A percentile compares a stretch with the other conserved stretches of the same genome.
Evolutionary conservation across 1,140 invertebrate species (phyloP).

Genomic region (Drosophila pseudoananassae): DNA sequence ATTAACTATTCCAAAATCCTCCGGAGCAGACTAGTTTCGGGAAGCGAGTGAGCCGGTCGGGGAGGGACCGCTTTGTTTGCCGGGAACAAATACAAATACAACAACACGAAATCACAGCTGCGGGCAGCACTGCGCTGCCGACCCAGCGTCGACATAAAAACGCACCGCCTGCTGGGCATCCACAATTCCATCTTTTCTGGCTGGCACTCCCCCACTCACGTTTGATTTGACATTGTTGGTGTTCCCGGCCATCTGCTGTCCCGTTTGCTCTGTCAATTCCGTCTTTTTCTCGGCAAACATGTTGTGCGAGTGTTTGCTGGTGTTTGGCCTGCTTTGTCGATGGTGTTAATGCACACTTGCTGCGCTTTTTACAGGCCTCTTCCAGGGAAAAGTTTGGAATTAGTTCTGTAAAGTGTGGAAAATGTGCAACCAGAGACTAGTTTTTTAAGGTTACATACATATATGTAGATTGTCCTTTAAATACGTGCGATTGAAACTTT

Average conservation of each 20-base stretch:
- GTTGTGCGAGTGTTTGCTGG: constrained; percentile 20
- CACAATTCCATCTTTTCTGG: not conserved
- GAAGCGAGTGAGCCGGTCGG: not conserved
- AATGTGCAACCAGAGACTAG: not conserved
- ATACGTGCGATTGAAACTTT: too few relatives aligned
- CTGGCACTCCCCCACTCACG: not conserved
- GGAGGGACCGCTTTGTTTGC: constrained; percentile 33
- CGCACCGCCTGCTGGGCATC: constrained; percentile 22
- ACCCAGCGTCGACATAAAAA: constrained; percentile 42
- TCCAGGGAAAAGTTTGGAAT: constrained; percentile 45
- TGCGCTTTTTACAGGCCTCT: constrained; percentile 35
- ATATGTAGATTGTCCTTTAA: too few relatives aligned
- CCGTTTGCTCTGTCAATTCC: constrained; percentile 16
- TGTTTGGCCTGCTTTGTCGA: constrained; percentile 29
- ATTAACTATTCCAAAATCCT: constrained; percentile 43
- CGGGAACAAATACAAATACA: constrained; percentile 53
- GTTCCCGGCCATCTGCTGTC: constrained; percentile 15
- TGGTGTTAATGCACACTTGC: constrained; percentile 19
- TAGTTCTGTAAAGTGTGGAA: constrained; percentile 46
- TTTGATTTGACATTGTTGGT: constrained; percentile 55
- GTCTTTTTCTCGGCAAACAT: constrained; percentile 30
- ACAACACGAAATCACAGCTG: constrained; percentile 47
- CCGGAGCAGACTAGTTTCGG: constrained; percentile 11
- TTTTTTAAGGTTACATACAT: not conserved
- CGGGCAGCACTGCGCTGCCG: constrained; percentile 19